Base-by-base conservation (phyloP, 2,797 vertebrate species). In the Coendou prehensilis region DNA sequence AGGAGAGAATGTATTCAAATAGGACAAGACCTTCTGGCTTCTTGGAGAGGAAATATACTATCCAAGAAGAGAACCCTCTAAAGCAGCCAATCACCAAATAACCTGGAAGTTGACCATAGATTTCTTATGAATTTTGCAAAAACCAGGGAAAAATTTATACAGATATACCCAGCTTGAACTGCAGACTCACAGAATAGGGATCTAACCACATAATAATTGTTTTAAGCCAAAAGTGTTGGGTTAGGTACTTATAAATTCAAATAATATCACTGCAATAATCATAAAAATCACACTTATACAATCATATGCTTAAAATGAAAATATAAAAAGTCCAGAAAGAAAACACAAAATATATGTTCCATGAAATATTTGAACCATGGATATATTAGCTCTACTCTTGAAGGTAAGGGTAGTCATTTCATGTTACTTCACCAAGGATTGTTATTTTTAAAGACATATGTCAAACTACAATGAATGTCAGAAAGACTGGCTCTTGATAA, bases 381-480 rank as follows among this genome's bases (percentile, higher is more conserved):
- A 92, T 94, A 91, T 78, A 95, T 26, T 95, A 61, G 54, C 83
- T 97, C 75, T 96, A 5, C 33, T 78, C 75, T 94, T 97, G 97
- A 98, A 98, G 98, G 96, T 97, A 98, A 98, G 97, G 88, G 96
- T 63, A 78, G 89, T 98, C 97, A 98, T 94, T 96, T 98, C 98
- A 95, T 93, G 96, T 96, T 92, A 98, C 98, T 99, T 98, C 99
- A 99, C 98, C 97, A 98, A 96, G 83, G 97, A 94, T 97, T 98
- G 96, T 98, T 98, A 98, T 98, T 99, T 98, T 97, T 98, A 97
- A 99, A 98, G 56, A 93, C 28, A 22, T 30, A 61, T 30, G 5
- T 50, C 23, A 30, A 61, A 17, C 4, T 28, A 15, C 57, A 80
- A 52, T 61, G 47, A 28, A 6, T 17, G 0, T 8, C 20, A 41